phyloP scores from a whole-genome alignment of 1,140 invertebrate genomes.

The Metopolophium dirhodum region DNA sequence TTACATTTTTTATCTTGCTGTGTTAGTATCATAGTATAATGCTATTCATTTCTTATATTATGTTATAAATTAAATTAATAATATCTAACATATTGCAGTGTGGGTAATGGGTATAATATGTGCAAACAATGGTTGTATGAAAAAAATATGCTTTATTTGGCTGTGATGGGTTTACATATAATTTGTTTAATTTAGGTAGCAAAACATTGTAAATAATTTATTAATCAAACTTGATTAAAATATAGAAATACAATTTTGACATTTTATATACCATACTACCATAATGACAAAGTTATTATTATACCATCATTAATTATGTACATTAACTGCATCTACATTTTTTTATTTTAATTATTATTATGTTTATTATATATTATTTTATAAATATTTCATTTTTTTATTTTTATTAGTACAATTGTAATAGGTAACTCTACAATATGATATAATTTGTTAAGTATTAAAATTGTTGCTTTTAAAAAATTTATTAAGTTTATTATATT shows the following conservation, averaged over 20 bases:
- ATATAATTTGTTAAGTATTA: not conserved
- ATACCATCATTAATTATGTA: not conserved
- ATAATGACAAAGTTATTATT: not conserved
- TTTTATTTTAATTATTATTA: not conserved
- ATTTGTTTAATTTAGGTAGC: too few relatives aligned
- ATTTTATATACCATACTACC: not conserved
- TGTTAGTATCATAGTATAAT: not conserved
- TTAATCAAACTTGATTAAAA: not conserved
- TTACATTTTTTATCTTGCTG: not conserved
- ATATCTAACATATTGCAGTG: not conserved
- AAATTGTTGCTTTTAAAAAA: not conserved
- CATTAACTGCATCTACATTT: conserved; percentile 21
- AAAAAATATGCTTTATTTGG: conserved; percentile 23
- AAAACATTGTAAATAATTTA: conserved; percentile 7
- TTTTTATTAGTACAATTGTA: not conserved
- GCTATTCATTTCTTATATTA: not conserved
- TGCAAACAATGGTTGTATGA: conserved; percentile 35
- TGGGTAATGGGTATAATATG: not conserved
- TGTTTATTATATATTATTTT: not conserved
- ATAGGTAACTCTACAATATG: not conserved
- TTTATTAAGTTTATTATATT: conserved; percentile 20
- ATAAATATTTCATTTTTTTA: not conserved
- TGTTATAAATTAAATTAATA: not conserved
- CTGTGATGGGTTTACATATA: conserved; percentile 24
- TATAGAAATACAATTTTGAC: not conserved